These are phyloP conservation scores for Drosophila pegasa DNA, from an alignment of 2,888 invertebrate genomes.

Conservation along the genomic window DNA sequence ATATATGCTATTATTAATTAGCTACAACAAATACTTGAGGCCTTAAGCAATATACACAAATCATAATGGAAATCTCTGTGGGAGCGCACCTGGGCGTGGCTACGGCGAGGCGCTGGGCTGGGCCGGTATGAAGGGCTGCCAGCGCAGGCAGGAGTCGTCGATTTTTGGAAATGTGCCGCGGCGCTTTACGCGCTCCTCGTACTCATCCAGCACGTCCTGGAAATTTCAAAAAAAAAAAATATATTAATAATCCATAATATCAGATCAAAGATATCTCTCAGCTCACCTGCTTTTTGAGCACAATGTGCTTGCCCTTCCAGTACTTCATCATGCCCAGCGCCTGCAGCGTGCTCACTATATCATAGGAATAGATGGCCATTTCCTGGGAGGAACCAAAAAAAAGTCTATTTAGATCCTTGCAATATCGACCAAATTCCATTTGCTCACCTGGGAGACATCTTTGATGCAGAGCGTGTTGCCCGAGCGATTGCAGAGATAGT, in stretches of 20 bases:
- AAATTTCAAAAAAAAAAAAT: neutral
- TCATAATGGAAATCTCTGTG: slow-evolving; percentile 39
- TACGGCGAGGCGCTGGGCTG: slow-evolving; percentile 82
- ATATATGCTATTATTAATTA: slow-evolving; percentile 48
- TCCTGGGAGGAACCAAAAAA: slow-evolving; percentile 86
- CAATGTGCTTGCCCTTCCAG: slow-evolving; percentile 99
- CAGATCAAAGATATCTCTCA: too few relatives aligned
- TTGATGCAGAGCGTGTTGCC: slow-evolving; percentile 96
- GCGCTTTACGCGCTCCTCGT: slow-evolving; percentile 92
- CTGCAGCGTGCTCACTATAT: slow-evolving; percentile 98
- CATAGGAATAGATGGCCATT: slow-evolving; percentile 98
- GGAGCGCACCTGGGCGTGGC: slow-evolving; percentile 65
- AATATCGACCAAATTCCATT: neutral
- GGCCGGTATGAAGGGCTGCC: slow-evolving; percentile 92
- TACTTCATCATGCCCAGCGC: slow-evolving; percentile 99
- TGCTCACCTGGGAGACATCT: slow-evolving; percentile 88
- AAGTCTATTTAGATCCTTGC: neutral
- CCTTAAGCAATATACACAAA: slow-evolving; percentile 39
- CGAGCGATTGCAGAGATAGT: slow-evolving; percentile 94
- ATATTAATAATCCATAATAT: too few relatives aligned
- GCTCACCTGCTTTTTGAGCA: slow-evolving; percentile 94
- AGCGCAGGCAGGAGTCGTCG: slow-evolving; percentile 93
- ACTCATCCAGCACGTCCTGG: slow-evolving; percentile 97
- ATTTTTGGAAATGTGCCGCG: slow-evolving; percentile 94
- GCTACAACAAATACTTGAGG: slow-evolving; percentile 61